Evolutionary conservation across 2,888 invertebrate genomes (phyloP).

Genomic region (Pedicia rivosa): DNA sequence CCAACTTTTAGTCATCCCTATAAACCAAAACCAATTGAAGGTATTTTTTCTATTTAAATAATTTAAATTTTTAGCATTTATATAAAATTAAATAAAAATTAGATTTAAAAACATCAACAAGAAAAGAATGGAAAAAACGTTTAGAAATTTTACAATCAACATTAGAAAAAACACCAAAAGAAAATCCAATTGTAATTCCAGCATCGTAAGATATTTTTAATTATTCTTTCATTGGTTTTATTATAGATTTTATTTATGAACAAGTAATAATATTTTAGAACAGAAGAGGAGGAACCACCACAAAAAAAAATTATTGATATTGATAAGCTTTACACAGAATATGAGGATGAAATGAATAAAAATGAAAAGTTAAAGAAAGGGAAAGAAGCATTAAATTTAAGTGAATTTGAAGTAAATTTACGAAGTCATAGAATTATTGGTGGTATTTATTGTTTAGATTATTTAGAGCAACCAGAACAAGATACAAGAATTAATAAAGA

Average conservation of each 20-base stretch:
- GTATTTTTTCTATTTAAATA: too few relatives aligned
- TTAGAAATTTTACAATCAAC: conserved; percentile 28
- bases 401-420: conserved; percentile 45
- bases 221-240: too few relatives aligned
- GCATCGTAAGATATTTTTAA: too few relatives aligned
- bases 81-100: conserved; percentile 5
- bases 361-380: conserved; percentile 23
- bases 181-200: too few relatives aligned
- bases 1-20: conserved; percentile 21
- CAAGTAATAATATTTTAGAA: too few relatives aligned
- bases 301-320: conserved; percentile 23
- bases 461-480: conserved; percentile 63
- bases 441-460: conserved; percentile 57
- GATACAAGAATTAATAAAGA: conserved; percentile 25
- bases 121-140: conserved; percentile 29
- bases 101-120: conserved; percentile 15
- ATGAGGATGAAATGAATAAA: conserved; percentile 27
- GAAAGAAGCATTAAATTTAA: conserved; percentile 25
- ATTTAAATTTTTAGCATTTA: background rate
- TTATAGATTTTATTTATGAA: too few relatives aligned
- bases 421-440: conserved; percentile 60
- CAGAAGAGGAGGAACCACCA: conserved; percentile 18
- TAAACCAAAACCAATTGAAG: background rate
- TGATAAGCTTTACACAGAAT: conserved; percentile 28
- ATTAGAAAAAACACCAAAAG: conserved; percentile 24